Evolutionary conservation across 2,797 vertebrate species (phyloP), one percentile per base, ranked within the genome.

Genomic region (Acrocephalus scirpaceus): DNA sequence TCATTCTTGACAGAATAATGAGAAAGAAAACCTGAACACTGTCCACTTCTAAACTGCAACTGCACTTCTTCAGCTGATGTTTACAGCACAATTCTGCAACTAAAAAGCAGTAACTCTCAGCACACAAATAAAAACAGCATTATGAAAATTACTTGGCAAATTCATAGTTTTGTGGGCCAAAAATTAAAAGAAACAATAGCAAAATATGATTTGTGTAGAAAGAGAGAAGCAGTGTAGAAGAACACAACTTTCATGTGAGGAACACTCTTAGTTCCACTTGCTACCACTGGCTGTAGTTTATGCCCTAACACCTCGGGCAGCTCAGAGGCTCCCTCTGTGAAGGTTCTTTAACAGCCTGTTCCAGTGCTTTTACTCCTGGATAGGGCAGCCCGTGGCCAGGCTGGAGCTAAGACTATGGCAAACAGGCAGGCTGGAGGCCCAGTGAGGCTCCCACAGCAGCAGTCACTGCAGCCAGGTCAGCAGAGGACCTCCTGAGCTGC

Each of bases 321-420:
- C 20, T 13, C 69, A 36, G 34, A 3, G 0, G 9, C 7, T 16
- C 18, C 20, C 36, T 21, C 7, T 23, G 5, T 2, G 11, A 29
- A 34, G 8, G 14, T 3, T 9, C 45, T 0, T 0, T 8, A n/a
- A 10, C 2, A 47, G 50, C 9, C 21, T 3, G 0, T 23, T 42
- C 5, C 6, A 15, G 23, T 4, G 40, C 1, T 9, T 5, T 14
- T 11, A 4, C 2, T 38, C 36, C 17, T 7, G 2, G 19, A n/a
- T 38, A 1, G 0, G 17, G 32, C 36, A 40, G 50, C 2, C 42
- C 0, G 0, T 6, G 8, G 21, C 23, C 20, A 38, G 29, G 34
- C 26, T 38, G 32, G 27, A 66, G 34, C n/a, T 10, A 23, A 47
- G 26, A 9, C 40, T 5, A 6, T 1, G 7, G 26, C 53, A 30